These are phyloP conservation scores for Uromys caudimaculatus DNA, from an alignment of 2,797 vertebrate species.

Conservation along the genomic window DNA sequence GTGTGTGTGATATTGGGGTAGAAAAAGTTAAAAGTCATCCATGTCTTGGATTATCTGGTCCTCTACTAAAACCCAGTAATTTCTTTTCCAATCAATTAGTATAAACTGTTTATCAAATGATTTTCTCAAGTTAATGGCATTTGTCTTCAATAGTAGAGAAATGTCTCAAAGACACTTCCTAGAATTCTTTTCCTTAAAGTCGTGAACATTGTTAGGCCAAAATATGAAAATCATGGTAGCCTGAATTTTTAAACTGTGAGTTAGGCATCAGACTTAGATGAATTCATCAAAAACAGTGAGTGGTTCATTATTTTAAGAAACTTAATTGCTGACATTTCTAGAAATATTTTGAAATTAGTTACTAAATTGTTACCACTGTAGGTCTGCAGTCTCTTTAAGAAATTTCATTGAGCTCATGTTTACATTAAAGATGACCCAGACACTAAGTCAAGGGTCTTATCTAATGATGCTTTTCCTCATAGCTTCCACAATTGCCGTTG, in stretches of 20 bases:
- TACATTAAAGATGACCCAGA: conserved; percentile 21
- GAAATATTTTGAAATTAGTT: conserved; percentile 18
- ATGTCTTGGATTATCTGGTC: conserved; percentile 4
- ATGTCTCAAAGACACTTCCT: neutral
- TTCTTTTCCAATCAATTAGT: neutral
- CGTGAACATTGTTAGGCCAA: neutral
- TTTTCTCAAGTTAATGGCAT: conserved; percentile 24
- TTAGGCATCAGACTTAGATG: neutral
- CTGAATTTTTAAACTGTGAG: neutral
- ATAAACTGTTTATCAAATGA: neutral
- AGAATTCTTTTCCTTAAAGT: neutral
- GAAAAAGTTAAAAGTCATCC: neutral
- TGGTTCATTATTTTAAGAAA: neutral
- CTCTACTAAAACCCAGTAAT: neutral
- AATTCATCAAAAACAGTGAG: neutral
- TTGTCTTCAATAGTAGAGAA: neutral
- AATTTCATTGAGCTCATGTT: conserved; percentile 36
- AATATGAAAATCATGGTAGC: neutral
- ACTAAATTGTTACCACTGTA: neutral
- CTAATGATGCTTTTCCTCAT: conserved; percentile 3
- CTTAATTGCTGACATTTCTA: conserved; percentile 9
- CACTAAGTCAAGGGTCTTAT: neutral
- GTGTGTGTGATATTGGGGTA: neutral
- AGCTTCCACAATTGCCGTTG: neutral
- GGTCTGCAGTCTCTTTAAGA: neutral